Percentiles rank a stretch among this genome's conserved stretches.
Evolutionary conservation across 2,797 vertebrate genomes (phyloP).

Genomic region (Poecilia gillii): DNA sequence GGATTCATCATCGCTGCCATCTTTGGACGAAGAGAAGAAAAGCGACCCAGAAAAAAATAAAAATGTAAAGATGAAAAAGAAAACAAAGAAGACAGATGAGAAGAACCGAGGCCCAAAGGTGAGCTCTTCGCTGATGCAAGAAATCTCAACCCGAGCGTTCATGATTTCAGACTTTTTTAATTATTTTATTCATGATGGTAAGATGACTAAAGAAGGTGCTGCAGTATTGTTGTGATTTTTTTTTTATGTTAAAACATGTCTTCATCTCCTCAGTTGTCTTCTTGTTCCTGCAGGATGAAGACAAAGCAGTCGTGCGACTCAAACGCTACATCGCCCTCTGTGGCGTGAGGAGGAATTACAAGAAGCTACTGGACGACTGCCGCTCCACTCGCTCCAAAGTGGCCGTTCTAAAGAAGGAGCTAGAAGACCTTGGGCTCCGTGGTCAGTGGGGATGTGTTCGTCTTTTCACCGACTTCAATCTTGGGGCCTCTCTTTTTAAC

Average conservation of each 20-base stretch:
- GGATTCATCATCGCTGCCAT: constrained; percentile 77
- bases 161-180: not conserved
- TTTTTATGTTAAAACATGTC: not conserved
- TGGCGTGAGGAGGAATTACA: constrained; percentile 85
- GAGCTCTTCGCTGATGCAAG: constrained; percentile 4
- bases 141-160: not conserved
- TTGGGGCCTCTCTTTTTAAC: not conserved
- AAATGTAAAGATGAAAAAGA: constrained; percentile 53
- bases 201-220: not conserved
- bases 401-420: constrained; percentile 80
- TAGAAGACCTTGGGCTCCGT: constrained; percentile 86
- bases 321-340: constrained; percentile 88
- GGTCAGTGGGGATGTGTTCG: constrained; percentile 50
- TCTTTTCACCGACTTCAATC: not conserved
- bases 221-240: not conserved
- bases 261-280: not conserved
- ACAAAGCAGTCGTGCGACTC: constrained; percentile 80
- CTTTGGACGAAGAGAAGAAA: constrained; percentile 69
- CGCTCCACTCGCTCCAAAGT: constrained; percentile 76
- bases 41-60: constrained; percentile 6
- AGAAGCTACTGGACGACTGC: constrained; percentile 84
- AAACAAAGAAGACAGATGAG: constrained; percentile 37
- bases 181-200: not conserved
- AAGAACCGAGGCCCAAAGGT: constrained; percentile 54
- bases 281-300: constrained; percentile 47